Percentiles rank a stretch among this genome's conserved stretches.
Evolutionary conservation across 2,797 vertebrate species (phyloP).

Genomic region (Argentina silus): DNA sequence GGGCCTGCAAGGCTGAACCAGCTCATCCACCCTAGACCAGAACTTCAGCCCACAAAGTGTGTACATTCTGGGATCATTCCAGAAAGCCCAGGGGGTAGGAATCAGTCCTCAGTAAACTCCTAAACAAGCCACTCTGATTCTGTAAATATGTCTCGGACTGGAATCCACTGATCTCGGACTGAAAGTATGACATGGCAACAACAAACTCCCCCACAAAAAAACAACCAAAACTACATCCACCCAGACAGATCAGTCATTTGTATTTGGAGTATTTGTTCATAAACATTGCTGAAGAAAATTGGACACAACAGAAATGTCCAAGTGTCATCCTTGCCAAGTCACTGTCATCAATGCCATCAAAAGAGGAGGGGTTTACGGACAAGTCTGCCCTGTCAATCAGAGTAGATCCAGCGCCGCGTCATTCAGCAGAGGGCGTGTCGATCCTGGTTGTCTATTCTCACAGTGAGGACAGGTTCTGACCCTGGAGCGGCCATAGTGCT

Average conservation of each 20-base stretch:
- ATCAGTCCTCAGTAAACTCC: constrained; percentile 61
- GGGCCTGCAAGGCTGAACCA: constrained; percentile 44
- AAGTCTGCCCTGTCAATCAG: constrained; percentile 34
- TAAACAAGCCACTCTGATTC: constrained; percentile 57
- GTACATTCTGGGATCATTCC: constrained; percentile 64
- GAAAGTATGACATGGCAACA: constrained; percentile 64
- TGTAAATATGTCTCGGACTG: constrained; percentile 56
- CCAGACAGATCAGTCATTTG: constrained; percentile 20
- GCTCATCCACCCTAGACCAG: constrained; percentile 14
- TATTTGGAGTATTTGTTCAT: not conserved
- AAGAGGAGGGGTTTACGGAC: constrained; percentile 24
- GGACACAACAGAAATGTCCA: not conserved
- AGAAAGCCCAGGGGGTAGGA: constrained; percentile 50
- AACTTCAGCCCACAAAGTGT: constrained; percentile 44
- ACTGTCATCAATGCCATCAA: constrained; percentile 42
- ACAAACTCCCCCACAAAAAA: constrained; percentile 48
- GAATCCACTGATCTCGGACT: constrained; percentile 52
- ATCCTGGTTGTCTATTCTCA: constrained; percentile 95
- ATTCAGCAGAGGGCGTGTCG: constrained; percentile 89
- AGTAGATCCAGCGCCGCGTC: constrained; percentile 28
- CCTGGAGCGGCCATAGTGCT: constrained; percentile 86
- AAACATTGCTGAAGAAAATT: not conserved
- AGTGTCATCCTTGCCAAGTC: not conserved
- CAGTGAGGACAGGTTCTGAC: constrained; percentile 94
- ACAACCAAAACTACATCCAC: constrained; percentile 51